These are phyloP conservation scores for Drosophila kanapiae DNA, from an alignment of 1,140 invertebrate species.

Conservation along the genomic window DNA sequence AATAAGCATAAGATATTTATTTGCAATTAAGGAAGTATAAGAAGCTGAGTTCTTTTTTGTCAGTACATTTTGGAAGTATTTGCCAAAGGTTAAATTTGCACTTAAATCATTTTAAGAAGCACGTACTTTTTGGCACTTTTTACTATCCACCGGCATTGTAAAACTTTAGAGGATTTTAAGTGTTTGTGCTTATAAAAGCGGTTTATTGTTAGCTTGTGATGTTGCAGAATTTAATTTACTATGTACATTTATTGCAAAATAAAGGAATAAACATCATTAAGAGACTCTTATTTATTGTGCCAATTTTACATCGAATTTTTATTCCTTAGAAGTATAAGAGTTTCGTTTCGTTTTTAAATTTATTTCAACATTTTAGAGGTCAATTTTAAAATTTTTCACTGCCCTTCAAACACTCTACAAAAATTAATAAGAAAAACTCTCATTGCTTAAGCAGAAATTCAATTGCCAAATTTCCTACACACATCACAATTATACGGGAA, in stretches of 20 bases:
- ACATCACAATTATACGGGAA: slow-evolving; percentile 43
- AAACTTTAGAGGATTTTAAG: slow-evolving; percentile 3
- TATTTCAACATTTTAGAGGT: neutral
- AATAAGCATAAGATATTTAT: neutral
- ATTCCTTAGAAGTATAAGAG: no score
- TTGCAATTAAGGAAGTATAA: neutral
- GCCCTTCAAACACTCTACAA: neutral
- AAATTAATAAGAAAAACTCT: neutral
- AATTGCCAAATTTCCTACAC: slow-evolving; percentile 47
- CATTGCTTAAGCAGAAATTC: slow-evolving; percentile 5
- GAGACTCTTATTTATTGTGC: no score
- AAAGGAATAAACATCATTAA: no score
- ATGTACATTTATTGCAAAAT: neutral
- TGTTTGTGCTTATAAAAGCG: neutral
- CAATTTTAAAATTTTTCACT: neutral
- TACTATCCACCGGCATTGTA: neutral
- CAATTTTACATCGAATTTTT: no score
- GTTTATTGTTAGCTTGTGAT: neutral
- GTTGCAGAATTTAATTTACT: neutral
- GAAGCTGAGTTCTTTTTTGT: neutral
- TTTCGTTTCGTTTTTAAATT: no score
- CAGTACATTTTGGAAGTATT: neutral
- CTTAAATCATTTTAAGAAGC: neutral
- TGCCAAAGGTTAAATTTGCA: neutral
- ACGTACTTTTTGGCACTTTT: slow-evolving; percentile 1